Conservation (phyloP, 1,140 invertebrate species). For the Bactericera cockerelli region DNA sequence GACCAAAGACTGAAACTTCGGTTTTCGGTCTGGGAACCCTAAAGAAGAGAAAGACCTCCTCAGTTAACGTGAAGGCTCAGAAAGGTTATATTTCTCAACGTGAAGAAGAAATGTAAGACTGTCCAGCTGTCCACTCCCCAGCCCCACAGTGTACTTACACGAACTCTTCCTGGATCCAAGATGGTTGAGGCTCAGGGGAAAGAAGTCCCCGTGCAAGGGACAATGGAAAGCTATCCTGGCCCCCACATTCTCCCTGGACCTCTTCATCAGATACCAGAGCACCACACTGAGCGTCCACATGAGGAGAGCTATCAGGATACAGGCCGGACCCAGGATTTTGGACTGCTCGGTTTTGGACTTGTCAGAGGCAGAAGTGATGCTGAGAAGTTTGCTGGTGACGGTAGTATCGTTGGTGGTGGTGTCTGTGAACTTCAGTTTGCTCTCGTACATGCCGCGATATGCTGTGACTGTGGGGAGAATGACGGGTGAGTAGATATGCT, state of each 20-base stretch:
- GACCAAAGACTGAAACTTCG: too few relatives aligned
- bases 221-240: constrained; percentile 5
- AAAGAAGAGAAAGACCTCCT: too few relatives aligned
- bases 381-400: too few relatives aligned
- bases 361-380: too few relatives aligned
- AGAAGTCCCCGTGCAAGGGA: neutral
- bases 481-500: too few relatives aligned
- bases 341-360: neutral
- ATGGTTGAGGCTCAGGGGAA: neutral
- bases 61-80: too few relatives aligned
- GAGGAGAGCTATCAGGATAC: neutral
- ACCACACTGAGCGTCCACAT: neutral
- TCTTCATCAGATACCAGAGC: constrained; percentile 4
- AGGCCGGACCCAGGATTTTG: neutral
- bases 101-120: too few relatives aligned
- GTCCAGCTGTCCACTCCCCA: too few relatives aligned
- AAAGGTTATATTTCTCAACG: too few relatives aligned
- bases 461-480: neutral
- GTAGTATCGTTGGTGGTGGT: neutral
- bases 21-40: too few relatives aligned
- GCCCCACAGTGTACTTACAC: too few relatives aligned
- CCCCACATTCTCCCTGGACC: neutral
- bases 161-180: neutral
- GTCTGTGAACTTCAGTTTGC: neutral
- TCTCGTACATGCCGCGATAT: constrained; percentile 1